Base-by-base conservation (phyloP, 2,888 invertebrate genomes). In the Serripes groenlandicus region DNA sequence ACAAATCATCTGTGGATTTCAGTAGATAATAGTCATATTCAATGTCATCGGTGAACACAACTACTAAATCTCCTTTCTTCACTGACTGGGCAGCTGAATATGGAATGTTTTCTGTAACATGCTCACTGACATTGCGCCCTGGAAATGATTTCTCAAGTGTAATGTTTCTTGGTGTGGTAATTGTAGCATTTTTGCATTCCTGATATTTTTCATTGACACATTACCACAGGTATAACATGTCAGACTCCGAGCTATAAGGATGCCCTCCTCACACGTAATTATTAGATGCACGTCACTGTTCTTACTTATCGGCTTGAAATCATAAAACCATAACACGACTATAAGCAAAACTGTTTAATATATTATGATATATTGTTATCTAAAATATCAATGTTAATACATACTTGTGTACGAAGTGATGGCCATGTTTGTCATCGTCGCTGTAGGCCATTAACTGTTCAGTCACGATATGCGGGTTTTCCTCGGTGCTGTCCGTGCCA, bases 371-470 rank as follows among this genome's bases (percentile, higher is more conserved):
- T 42, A 42, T 11, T 9, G 42, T 18, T 11, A 18, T 42, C 18
- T 9, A 42, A 42, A 42, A 42, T 11, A 42, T 42, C 9, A 42
- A 9, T 42, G 42, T 42, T 42, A 11, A 42, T 42, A n/a, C 5
- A 23, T 54, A 54, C 54, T 21, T 54, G 54, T 54, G 54, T n/a
- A 54, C 54, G n/a, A 54, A 54, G 23, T 54, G 54, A 21, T 62
- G 62, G 56, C 34, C 58, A 32, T 73, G 37, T 11, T 56, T 32
- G 30, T 34, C 26, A 23, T 73, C 60, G 3, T n/a, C 23, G 60
- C 73, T 73, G 9, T 60, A 23, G 3, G 60, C 56, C 34, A 60
- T n/a, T 35, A 73, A 73, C 32, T 73, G 60, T n/a, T 73, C 60
- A 5, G 58, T 34, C 23, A 73, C 26, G 23, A 73, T 56, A n/a